These are phyloP conservation scores for Bradypodion pumilum DNA, from an alignment of 2,797 vertebrate species.

Conservation along the genomic window DNA sequence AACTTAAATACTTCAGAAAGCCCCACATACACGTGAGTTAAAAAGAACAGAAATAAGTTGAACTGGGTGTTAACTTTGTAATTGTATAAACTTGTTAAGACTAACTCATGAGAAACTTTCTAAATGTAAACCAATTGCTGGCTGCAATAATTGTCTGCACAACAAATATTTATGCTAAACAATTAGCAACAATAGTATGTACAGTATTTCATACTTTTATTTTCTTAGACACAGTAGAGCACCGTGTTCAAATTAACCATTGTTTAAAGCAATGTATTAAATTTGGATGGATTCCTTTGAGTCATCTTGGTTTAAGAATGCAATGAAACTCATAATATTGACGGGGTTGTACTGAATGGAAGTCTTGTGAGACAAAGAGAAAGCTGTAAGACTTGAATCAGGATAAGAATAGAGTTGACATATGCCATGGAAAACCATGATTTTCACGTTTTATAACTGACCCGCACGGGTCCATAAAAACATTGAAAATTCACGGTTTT, in stretches of 20 bases:
- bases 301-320: not conserved
- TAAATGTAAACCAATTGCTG: constrained; percentile 62
- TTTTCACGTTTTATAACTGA: too few relatives aligned
- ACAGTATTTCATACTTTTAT: constrained; percentile 49
- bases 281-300: constrained; percentile 8
- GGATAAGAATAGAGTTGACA: too few relatives aligned
- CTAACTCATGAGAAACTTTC: constrained; percentile 57
- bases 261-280: constrained; percentile 21
- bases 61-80: constrained; percentile 22
- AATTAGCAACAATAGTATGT: constrained; percentile 50
- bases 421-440: too few relatives aligned
- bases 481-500: too few relatives aligned
- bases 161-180: constrained; percentile 58
- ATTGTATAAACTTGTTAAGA: constrained; percentile 45
- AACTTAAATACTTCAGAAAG: constrained; percentile 29
- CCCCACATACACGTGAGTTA: constrained; percentile 27
- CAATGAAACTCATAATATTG: not conserved
- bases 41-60: not conserved
- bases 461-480: too few relatives aligned
- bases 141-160: constrained; percentile 44
- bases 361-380: constrained; percentile 5
- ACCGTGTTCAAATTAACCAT: not conserved
- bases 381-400: too few relatives aligned
- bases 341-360: not conserved
- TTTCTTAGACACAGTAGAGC: constrained; percentile 20